These are phyloP conservation scores for Indri indri DNA, from an alignment of 2,113 vertebrate species.

Conservation along the genomic window DNA sequence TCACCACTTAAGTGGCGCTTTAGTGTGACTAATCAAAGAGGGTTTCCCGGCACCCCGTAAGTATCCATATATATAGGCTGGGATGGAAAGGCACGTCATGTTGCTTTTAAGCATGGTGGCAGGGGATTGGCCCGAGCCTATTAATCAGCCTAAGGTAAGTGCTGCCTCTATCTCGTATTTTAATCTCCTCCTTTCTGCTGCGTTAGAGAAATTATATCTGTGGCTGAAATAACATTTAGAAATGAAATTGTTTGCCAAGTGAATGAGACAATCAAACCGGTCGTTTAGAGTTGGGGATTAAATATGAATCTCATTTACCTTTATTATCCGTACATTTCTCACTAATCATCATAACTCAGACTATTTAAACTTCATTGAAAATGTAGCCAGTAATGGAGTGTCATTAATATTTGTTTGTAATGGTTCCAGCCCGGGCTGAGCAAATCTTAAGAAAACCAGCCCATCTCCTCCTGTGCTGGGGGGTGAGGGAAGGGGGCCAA, in stretches of 20 bases:
- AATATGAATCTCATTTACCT: conserved; percentile 73
- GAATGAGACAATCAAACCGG: conserved; percentile 71
- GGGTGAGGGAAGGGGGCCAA: neutral
- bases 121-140: conserved; percentile 74
- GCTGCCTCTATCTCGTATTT: conserved; percentile 76
- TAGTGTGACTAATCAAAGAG: conserved; percentile 84
- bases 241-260: conserved; percentile 80
- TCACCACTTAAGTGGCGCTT: conserved; percentile 79
- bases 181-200: conserved; percentile 80
- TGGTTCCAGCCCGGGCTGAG: conserved; percentile 59
- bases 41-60: conserved; percentile 80
- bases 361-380: conserved; percentile 70
- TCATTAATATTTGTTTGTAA: conserved; percentile 74
- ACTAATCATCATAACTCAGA: conserved; percentile 59
- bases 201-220: conserved; percentile 76
- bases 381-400: conserved; percentile 58
- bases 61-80: conserved; percentile 78
- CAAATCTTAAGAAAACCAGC: conserved; percentile 54
- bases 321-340: conserved; percentile 78
- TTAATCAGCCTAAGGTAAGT: conserved; percentile 83
- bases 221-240: conserved; percentile 71
- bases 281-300: conserved; percentile 68
- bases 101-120: conserved; percentile 81
- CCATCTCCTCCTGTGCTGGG: neutral
- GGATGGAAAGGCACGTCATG: conserved; percentile 72